Base-by-base conservation (phyloP, 1,140 invertebrate species). In the Coelopa frigida region DNA sequence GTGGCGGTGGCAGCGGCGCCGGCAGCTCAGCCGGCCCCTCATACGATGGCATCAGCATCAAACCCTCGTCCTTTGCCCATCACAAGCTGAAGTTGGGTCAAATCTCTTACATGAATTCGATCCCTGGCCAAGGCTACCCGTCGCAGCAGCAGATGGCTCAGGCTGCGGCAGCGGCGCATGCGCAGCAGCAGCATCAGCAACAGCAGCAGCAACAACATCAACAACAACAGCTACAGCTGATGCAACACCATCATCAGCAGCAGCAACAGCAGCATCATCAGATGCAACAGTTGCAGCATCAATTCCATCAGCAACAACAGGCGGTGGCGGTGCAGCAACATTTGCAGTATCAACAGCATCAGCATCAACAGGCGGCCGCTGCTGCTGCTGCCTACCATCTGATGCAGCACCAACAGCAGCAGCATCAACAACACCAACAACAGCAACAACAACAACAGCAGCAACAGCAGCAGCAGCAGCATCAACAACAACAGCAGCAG, bases 81-180 rank as follows among this genome's bases (percentile, higher is more conserved):
- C 65, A 68, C 22, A 70, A 67, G 52, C 56, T 59, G 8, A 70
- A 68, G 52, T 46, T 67, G 12, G 50, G 50, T 15, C 48, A 52
- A 14, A 35, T 50, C 22, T 46, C 53, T 12, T 51, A 51, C 40
- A 47, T 46, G 39, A 53, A 52, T 38, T 46, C 51, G 20, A 44
- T 44, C 12, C 38, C 33, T 7, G 27, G 35, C 7, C 31, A 39
- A 10, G 15, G 18, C 17, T 48, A 41, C 27, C 15, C 14, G 7
- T 26, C n/a, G n/a, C 12, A 36, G 12, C 44, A 37, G 11, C 35
- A 37, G 14, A 12, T 12, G 27, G 21, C 44, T 12, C 6, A 21
- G 27, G 5, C 5, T 5, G 17, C 33, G 11, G 33, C 44, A 46
- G 26, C 37, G 27, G 11, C 26, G 11, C 11, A 29, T 4, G 4